phyloP scores from a whole-genome alignment of 2,888 invertebrate genomes.

The Mimas tiliae region DNA sequence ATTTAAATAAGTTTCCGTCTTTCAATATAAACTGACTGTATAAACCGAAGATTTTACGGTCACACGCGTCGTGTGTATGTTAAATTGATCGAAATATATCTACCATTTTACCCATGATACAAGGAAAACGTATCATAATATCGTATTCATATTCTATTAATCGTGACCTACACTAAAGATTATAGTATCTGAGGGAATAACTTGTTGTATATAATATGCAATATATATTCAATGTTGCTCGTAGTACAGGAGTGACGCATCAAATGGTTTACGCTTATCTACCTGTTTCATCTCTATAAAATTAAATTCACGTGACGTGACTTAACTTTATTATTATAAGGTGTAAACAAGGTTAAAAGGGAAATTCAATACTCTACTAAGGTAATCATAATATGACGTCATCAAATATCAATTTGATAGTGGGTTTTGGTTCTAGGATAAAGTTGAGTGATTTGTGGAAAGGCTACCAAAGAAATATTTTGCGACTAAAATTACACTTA shows the following conservation, averaged over 20 bases:
- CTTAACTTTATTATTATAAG: conserved; percentile 35
- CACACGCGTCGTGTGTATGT: neutral
- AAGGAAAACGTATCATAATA: neutral
- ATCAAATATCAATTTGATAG: neutral
- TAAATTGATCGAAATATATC: neutral
- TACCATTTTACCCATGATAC: neutral
- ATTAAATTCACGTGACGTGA: conserved; percentile 51
- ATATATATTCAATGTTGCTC: conserved; percentile 21
- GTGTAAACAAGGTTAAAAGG: neutral
- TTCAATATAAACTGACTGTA: neutral
- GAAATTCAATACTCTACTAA: neutral
- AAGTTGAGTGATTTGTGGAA: neutral
- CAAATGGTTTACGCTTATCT: conserved; percentile 47
- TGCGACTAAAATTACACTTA: neutral
- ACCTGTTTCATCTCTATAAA: conserved; percentile 48
- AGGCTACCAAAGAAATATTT: too few species aligned
- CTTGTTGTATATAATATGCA: conserved; percentile 9
- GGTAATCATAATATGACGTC: neutral
- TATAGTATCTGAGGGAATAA: neutral
- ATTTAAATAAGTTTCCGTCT: too few species aligned
- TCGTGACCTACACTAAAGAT: conserved; percentile 2
- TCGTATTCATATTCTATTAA: neutral
- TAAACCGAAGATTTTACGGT: neutral
- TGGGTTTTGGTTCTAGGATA: neutral
- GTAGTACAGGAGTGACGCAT: conserved; percentile 34